Base-by-base conservation (phyloP, 2,113 vertebrate species). In the Mola mola region DNA sequence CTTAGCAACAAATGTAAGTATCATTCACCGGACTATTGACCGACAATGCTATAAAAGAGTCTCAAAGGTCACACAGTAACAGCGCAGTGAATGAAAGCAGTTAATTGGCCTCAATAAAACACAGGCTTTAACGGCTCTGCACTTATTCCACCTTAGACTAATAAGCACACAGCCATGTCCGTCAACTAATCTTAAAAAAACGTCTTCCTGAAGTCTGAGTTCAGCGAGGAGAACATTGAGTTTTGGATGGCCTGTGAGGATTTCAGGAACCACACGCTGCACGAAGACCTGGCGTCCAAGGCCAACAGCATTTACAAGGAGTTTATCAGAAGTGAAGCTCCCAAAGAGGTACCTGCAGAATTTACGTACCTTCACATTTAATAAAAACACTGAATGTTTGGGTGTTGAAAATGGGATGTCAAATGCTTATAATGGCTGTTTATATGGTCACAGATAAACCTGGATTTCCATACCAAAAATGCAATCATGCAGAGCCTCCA, bases 1-100 rank as follows among this genome's bases (percentile, higher is more conserved):
- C 92, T 98, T 15, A 82, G 90, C 78, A 93, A 91, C 82, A 95
- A 94, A 94, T 95, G 96, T 98, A 90, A 95, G 95, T 88, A 33
- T 53, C 57, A 31, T 13, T 75, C 60, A 33, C 13, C 0, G 7
- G 26, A 3, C 24, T 33, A 2, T 25, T 16, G 38, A 2, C 7
- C 6, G 57, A 25, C 1, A 8, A 47, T 71, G 58, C 25, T 43
- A 57, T 67, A 59, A 79, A 49, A 49, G 28, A 17, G 22, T 50
- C 40, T 76, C 62, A 79, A 68, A 84, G 69, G 74, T 79, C 44
- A 51, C 40, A 12, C 3, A 1, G 63, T 41, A 13, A 57, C 46
- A 8, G 34, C 9, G 44, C 12, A 17, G 34, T 44, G 19, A 68
- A 41, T 26, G 20, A 48, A 19, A 21, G 20, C 16, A 0, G 8